phyloP scores from a whole-genome alignment of 1,140 invertebrate genomes.

The Heliconius hewitsoni region DNA sequence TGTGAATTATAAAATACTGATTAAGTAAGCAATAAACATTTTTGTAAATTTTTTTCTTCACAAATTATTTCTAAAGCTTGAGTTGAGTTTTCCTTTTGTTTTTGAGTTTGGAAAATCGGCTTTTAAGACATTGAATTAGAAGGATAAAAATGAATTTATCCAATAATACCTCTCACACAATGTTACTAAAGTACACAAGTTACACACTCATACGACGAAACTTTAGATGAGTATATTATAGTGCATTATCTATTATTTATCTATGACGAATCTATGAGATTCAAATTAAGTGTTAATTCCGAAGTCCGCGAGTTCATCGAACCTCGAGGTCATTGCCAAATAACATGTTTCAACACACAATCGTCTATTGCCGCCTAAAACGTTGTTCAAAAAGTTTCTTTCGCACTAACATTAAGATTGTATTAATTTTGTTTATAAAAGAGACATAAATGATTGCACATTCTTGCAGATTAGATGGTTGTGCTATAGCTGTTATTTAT shows the following conservation, averaged over 20 bases:
- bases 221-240: background rate
- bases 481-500: conserved; percentile 39
- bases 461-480: conserved; percentile 25
- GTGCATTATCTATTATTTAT: conserved; percentile 9
- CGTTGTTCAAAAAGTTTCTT: conserved; percentile 50
- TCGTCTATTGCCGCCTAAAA: conserved; percentile 60
- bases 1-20: no score
- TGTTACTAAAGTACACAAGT: background rate
- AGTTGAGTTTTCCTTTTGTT: no score
- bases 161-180: background rate
- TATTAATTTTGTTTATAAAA: conserved; percentile 31
- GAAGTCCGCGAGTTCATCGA: conserved; percentile 52
- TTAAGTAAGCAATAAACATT: no score
- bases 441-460: conserved; percentile 27
- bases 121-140: background rate
- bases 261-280: conserved; percentile 31
- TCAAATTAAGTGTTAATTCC: conserved; percentile 39
- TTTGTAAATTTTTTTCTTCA: no score
- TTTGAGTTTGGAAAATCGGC: no score
- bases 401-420: conserved; percentile 32
- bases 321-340: conserved; percentile 75
- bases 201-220: background rate
- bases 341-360: conserved; percentile 56
- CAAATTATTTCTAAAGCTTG: no score
- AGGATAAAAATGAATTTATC: no score